phyloP scores from a whole-genome alignment of 1,140 invertebrate species.

The Hycleus phaleratus region DNA sequence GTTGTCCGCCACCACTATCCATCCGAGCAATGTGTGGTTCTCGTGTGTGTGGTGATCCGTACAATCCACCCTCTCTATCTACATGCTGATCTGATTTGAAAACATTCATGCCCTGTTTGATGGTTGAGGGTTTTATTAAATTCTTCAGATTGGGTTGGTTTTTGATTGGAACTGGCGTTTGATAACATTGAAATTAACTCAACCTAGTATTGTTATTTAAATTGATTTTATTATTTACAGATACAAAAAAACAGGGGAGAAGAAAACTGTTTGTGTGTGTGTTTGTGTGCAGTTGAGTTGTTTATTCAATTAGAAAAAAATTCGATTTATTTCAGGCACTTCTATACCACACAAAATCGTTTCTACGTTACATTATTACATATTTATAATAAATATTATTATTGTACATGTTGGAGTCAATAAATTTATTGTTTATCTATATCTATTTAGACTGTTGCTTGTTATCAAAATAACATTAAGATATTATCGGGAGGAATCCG shows the following conservation, averaged over 20 bases:
- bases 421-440: constrained; percentile 7
- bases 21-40: too few species aligned
- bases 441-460: too few species aligned
- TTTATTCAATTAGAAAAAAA: not conserved
- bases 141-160: constrained; percentile 9
- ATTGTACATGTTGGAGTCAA: constrained; percentile 11
- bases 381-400: constrained; percentile 7
- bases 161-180: not conserved
- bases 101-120: constrained; percentile 5
- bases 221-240: not conserved
- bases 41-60: constrained; percentile 5
- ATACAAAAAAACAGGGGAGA: too few species aligned
- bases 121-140: constrained; percentile 12
- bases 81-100: constrained; percentile 3
- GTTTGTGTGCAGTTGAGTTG: too few species aligned
- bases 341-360: not conserved
- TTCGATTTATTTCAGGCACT: constrained; percentile 10
- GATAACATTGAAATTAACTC: too few species aligned
- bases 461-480: too few species aligned
- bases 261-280: too few species aligned
- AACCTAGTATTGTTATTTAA: constrained; percentile 5
- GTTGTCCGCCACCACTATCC: too few species aligned
- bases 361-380: constrained; percentile 1
- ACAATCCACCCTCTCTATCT: constrained; percentile 5
- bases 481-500: too few species aligned